Evolutionary conservation across 2,113 vertebrate species (phyloP).

Genomic region (Merops nubicus): DNA sequence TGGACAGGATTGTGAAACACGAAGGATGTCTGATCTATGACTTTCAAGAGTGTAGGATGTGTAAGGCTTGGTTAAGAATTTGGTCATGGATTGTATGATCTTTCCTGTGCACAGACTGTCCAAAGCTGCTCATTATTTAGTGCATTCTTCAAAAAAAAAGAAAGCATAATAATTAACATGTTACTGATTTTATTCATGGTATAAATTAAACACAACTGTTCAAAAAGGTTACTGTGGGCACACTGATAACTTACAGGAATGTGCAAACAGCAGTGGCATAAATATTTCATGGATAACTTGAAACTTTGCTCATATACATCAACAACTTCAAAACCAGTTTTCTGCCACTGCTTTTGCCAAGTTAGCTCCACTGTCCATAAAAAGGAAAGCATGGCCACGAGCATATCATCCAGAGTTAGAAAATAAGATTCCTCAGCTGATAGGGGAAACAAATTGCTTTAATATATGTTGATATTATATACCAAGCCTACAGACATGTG

Average conservation of each 20-base stretch:
- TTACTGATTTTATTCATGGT: neutral
- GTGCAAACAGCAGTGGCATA: neutral
- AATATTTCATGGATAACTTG: neutral
- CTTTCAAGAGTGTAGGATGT: constrained; percentile 4
- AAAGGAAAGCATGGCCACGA: neutral
- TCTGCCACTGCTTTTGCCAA: neutral
- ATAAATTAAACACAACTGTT: neutral
- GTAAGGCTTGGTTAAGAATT: neutral
- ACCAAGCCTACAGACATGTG: neutral
- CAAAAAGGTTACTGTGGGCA: neutral
- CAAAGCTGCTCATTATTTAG: neutral
- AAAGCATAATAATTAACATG: neutral
- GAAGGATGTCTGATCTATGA: neutral
- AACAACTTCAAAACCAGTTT: constrained; percentile 1
- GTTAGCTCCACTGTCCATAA: neutral
- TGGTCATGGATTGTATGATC: neutral
- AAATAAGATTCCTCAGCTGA: neutral
- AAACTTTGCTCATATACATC: neutral
- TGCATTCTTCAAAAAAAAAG: neutral
- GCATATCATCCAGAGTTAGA: neutral
- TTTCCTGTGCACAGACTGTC: neutral
- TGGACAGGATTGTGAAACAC: neutral
- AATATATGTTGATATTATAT: neutral
- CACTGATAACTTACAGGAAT: neutral
- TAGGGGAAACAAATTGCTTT: neutral